phyloP scores from a whole-genome alignment of 1,140 invertebrate species.

The Dendroctonus valens region DNA sequence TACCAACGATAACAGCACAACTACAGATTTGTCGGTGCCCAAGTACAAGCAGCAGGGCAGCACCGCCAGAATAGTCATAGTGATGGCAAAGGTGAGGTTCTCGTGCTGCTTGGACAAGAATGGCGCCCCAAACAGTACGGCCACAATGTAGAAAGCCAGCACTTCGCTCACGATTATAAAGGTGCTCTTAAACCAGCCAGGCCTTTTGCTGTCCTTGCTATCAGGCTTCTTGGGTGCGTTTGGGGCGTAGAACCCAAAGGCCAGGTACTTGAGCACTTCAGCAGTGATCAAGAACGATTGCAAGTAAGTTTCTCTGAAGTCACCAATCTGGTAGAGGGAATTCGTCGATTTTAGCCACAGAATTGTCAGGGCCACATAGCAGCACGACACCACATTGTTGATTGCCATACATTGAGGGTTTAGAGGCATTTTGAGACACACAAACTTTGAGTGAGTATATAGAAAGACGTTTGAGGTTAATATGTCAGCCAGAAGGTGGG shows the following conservation, averaged over 20 bases:
- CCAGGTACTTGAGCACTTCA: constrained; percentile 41
- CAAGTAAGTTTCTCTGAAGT: constrained; percentile 37
- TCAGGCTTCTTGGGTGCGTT: constrained; percentile 19
- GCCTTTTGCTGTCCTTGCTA: constrained; percentile 34
- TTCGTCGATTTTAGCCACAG: constrained; percentile 24
- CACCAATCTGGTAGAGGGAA: constrained; percentile 39
- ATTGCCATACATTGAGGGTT: constrained; percentile 23
- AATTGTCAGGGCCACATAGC: constrained; percentile 28
- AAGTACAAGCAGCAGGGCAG: constrained; percentile 63
- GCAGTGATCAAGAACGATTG: constrained; percentile 34
- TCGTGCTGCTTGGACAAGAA: constrained; percentile 63
- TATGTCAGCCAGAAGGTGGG: no score
- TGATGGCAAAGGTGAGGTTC: constrained; percentile 68
- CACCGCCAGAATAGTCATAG: constrained; percentile 65
- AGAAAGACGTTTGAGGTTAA: no score
- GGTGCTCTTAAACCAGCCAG: constrained; percentile 49
- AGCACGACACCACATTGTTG: constrained; percentile 31
- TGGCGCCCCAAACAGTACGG: constrained; percentile 76
- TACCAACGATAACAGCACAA: constrained; percentile 54
- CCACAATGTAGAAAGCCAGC: constrained; percentile 58
- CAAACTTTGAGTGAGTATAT: no score
- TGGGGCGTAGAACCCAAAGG: constrained; percentile 7
- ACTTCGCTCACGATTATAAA: constrained; percentile 43
- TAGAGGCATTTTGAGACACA: not conserved
- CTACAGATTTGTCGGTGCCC: constrained; percentile 58